Conservation (phyloP, 2,888 invertebrate species). For the Synergus japonicus region DNA sequence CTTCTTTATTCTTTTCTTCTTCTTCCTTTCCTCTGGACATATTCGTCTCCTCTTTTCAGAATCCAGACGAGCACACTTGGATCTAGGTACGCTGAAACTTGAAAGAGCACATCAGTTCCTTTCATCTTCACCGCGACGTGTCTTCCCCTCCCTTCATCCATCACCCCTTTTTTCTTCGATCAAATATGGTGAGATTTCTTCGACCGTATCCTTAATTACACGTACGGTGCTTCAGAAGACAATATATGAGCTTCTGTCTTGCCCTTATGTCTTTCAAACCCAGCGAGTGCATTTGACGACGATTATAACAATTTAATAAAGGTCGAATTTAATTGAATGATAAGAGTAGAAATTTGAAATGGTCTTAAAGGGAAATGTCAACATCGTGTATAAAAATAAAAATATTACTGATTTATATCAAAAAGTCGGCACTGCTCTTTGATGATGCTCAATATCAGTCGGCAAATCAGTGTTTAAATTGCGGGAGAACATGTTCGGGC, state of each 20-base stretch:
- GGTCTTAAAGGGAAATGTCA: neutral
- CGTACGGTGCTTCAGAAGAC: slow-evolving; percentile 23
- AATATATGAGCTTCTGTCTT: slow-evolving; percentile 25
- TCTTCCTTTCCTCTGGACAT: slow-evolving; percentile 41
- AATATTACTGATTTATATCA: neutral
- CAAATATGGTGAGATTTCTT: slow-evolving; percentile 38
- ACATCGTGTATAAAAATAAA: neutral
- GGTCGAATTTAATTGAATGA: neutral
- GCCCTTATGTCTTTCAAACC: slow-evolving; percentile 12
- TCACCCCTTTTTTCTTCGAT: slow-evolving; percentile 41
- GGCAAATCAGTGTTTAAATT: slow-evolving; percentile 70
- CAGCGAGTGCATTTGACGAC: neutral
- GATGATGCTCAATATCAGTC: slow-evolving; percentile 68
- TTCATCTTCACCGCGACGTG: slow-evolving; percentile 37
- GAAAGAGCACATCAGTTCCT: slow-evolving; percentile 35
- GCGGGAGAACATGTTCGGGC: slow-evolving; percentile 61
- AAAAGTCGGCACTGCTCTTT: slow-evolving; percentile 67
- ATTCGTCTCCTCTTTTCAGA: slow-evolving; percentile 51
- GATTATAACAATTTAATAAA: slow-evolving; percentile 8
- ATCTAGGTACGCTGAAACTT: slow-evolving; percentile 44
- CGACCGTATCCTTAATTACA: slow-evolving; percentile 8
- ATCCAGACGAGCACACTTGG: slow-evolving; percentile 48
- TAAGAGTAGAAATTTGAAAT: neutral
- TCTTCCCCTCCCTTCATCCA: slow-evolving; percentile 18
- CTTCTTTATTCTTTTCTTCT: slow-evolving; percentile 59